Conservation (phyloP, 1,140 invertebrate species). For the Habropoda laboriosa region DNA sequence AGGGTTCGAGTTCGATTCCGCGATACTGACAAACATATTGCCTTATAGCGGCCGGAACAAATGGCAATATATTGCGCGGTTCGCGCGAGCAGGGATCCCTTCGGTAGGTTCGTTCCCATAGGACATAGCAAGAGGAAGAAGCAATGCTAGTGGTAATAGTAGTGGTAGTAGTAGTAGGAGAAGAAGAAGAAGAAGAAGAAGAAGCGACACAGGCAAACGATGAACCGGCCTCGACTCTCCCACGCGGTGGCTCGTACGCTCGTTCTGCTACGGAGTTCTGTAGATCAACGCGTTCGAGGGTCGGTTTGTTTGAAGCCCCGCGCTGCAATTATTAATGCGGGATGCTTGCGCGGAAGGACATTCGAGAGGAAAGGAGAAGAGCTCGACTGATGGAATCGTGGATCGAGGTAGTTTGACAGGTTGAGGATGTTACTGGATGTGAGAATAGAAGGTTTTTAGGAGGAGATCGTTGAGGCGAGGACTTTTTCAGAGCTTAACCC, state of each 20-base stretch:
- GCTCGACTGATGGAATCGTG: neutral
- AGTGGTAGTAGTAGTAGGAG: slow-evolving; percentile 12
- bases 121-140: slow-evolving; percentile 29
- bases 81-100: slow-evolving; percentile 53
- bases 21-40: slow-evolving; percentile 67
- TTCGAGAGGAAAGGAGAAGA: neutral
- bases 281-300: slow-evolving; percentile 66
- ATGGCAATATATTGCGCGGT: slow-evolving; percentile 63
- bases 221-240: slow-evolving; percentile 53
- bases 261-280: slow-evolving; percentile 61
- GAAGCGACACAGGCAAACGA: slow-evolving; percentile 43
- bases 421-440: neutral
- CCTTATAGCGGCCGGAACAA: slow-evolving; percentile 64
- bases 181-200: slow-evolving; percentile 40
- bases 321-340: slow-evolving; percentile 54
- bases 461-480: neutral
- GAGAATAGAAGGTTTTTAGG: neutral
- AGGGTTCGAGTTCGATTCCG: slow-evolving; percentile 59
- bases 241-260: slow-evolving; percentile 62
- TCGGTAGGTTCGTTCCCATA: slow-evolving; percentile 63
- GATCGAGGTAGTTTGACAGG: neutral
- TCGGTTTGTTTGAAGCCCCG: slow-evolving; percentile 37
- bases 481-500: too few relatives aligned
- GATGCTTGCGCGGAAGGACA: too few relatives aligned
- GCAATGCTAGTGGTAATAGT: too few relatives aligned